These are phyloP conservation scores for Drosophila bifasciata DNA, from an alignment of 1,140 invertebrate genomes.

Conservation along the genomic window DNA sequence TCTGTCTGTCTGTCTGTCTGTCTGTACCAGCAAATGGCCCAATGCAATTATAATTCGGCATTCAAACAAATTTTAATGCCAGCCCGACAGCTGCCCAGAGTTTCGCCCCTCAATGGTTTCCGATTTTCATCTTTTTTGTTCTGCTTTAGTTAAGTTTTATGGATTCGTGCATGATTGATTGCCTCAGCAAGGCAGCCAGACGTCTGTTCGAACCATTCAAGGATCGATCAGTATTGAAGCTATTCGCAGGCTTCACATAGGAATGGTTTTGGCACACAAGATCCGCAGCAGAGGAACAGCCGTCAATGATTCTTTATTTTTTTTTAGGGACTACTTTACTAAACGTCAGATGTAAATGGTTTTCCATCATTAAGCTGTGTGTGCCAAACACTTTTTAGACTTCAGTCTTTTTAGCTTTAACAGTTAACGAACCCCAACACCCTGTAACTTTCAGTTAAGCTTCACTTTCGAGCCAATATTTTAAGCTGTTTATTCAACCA, in stretches of 20 bases:
- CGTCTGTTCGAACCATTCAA: too few relatives aligned
- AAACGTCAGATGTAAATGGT: too few relatives aligned
- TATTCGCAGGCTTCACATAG: background rate
- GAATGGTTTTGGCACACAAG: too few relatives aligned
- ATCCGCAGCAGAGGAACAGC: too few relatives aligned
- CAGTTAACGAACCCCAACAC: too few relatives aligned
- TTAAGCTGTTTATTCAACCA: slow-evolving; percentile 2
- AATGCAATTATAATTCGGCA: slow-evolving; percentile 72
- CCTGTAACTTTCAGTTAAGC: background rate
- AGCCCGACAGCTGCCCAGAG: slow-evolving; percentile 50
- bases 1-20: background rate
- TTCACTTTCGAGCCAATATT: background rate
- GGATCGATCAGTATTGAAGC: too few relatives aligned
- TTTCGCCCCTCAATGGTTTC: slow-evolving; percentile 11
- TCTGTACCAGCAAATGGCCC: slow-evolving; percentile 37
- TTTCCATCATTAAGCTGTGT: too few relatives aligned
- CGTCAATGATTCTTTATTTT: background rate
- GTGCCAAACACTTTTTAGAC: too few relatives aligned
- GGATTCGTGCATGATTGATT: slow-evolving; percentile 40
- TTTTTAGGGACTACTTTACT: background rate
- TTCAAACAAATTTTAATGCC: slow-evolving; percentile 54
- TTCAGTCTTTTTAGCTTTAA: too few relatives aligned
- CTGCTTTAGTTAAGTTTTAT: slow-evolving; percentile 33
- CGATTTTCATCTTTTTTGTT: slow-evolving; percentile 7
- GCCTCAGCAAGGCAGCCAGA: background rate